These are phyloP conservation scores for Geopemphigus sp. DNA, from an alignment of 1,140 invertebrate species.

Conservation along the genomic window DNA sequence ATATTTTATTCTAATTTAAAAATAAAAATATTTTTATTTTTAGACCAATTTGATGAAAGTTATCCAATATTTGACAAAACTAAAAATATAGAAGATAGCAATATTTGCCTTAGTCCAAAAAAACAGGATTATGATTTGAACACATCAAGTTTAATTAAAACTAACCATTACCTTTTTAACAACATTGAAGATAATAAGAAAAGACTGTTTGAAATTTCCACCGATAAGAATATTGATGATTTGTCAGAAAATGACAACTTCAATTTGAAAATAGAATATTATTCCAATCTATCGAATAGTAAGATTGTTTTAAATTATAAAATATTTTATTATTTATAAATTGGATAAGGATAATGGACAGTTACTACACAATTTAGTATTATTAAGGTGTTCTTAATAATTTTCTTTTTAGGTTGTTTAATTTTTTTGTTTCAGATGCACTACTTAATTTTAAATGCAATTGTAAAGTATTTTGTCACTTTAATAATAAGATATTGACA, in stretches of 20 bases:
- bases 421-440: conserved; percentile 32
- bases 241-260: not conserved
- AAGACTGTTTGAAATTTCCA: not conserved
- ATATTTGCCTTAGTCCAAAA: not conserved
- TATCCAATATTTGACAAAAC: not conserved
- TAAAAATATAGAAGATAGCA: not conserved
- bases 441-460: not conserved
- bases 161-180: not conserved
- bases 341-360: conserved; percentile 28
- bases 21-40: not conserved
- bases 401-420: conserved; percentile 46
- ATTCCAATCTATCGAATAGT: not conserved
- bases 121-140: not conserved
- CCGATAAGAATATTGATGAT: not conserved
- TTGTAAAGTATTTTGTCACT: conserved; percentile 15
- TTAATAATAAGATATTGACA: not conserved
- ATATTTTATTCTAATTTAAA: not conserved
- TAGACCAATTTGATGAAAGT: not conserved
- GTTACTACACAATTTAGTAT: conserved; percentile 41
- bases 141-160: not conserved
- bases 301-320: not conserved
- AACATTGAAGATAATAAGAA: not conserved
- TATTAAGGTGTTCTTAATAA: not conserved
- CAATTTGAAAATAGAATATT: not conserved
- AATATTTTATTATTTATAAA: not conserved